Conservation (phyloP, 2,797 vertebrate species). For the Chiroxiphia lanceolata region DNA sequence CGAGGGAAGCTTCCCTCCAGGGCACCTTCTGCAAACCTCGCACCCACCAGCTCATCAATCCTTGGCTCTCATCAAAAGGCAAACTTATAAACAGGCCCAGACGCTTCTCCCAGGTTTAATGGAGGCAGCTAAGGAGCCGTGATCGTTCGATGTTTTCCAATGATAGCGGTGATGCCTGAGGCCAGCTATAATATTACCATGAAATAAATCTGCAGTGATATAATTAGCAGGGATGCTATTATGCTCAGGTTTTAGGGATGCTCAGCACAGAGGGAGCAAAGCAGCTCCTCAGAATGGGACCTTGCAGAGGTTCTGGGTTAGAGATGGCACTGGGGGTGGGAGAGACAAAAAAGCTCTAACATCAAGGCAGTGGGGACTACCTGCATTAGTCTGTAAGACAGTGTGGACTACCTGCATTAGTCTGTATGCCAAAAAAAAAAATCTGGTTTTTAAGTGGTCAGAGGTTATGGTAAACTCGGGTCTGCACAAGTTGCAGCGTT, state of each 20-base stretch:
- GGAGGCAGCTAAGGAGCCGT: constrained; percentile 51
- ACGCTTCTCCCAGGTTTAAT: constrained; percentile 57
- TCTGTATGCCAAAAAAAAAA: not conserved
- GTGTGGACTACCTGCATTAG: not conserved
- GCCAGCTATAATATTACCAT: constrained; percentile 64
- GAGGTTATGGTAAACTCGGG: not conserved
- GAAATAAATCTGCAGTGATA: constrained; percentile 72
- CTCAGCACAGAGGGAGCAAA: constrained; percentile 5
- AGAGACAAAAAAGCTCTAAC: not conserved
- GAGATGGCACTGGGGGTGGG: not conserved
- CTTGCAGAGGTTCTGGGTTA: not conserved
- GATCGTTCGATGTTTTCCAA: constrained; percentile 52
- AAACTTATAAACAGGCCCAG: constrained; percentile 54
- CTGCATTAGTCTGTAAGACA: not conserved
- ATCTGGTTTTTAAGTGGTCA: not conserved
- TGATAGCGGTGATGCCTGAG: constrained; percentile 59
- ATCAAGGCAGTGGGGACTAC: not conserved
- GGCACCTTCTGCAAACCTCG: not conserved
- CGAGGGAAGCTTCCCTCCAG: constrained; percentile 17
- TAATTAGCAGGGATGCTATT: constrained; percentile 66
- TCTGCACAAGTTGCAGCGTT: not conserved
- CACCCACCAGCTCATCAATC: constrained; percentile 46
- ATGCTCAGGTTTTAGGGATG: constrained; percentile 48
- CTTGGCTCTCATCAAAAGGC: constrained; percentile 44
- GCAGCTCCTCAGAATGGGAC: not conserved